A percentile compares a stretch with the other conserved stretches of the same genome.
Evolutionary conservation across 1,140 invertebrate genomes (phyloP).

Genomic region (Macrocentrus cingulum): DNA sequence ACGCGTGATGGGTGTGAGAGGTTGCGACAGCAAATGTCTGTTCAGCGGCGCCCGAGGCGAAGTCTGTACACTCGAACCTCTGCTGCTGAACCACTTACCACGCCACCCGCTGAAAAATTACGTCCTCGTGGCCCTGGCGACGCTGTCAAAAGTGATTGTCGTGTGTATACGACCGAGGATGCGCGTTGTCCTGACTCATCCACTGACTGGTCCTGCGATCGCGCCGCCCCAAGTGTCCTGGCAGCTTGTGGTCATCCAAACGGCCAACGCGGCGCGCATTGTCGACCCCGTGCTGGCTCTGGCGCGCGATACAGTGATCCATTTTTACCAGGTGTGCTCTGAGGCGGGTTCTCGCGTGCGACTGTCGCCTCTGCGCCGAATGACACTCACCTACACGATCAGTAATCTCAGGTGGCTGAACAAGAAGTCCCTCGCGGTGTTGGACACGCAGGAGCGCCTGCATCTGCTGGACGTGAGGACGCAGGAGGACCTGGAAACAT

Average conservation of each 20-base stretch:
- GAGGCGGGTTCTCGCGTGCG: constrained; percentile 59
- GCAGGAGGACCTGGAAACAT: constrained; percentile 79
- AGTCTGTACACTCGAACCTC: constrained; percentile 86
- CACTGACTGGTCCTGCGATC: constrained; percentile 64
- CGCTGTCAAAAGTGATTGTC: constrained; percentile 87
- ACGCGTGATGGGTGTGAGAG: constrained; percentile 83
- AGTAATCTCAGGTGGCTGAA: constrained; percentile 87
- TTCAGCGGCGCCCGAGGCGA: constrained; percentile 94
- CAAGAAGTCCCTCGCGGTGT: constrained; percentile 77
- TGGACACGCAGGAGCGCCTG: constrained; percentile 84
- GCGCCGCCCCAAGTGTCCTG: constrained; percentile 87
- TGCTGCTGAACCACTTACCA: constrained; percentile 70
- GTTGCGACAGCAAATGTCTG: constrained; percentile 84
- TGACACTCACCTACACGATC: constrained; percentile 69
- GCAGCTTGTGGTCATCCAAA: constrained; percentile 87
- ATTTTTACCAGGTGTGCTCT: constrained; percentile 75
- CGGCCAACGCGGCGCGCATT: constrained; percentile 71
- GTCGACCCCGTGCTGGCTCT: constrained; percentile 86
- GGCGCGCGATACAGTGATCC: constrained; percentile 75
- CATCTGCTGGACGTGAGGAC: constrained; percentile 87
- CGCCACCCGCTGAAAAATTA: constrained; percentile 73
- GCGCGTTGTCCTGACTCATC: constrained; percentile 69
- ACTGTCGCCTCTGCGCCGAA: constrained; percentile 68
- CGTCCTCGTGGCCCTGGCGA: constrained; percentile 87
- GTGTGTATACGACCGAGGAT: constrained; percentile 80